Evolutionary conservation across 2,113 vertebrate species (phyloP).

Genomic region (Chaenocephalus aceratus): DNA sequence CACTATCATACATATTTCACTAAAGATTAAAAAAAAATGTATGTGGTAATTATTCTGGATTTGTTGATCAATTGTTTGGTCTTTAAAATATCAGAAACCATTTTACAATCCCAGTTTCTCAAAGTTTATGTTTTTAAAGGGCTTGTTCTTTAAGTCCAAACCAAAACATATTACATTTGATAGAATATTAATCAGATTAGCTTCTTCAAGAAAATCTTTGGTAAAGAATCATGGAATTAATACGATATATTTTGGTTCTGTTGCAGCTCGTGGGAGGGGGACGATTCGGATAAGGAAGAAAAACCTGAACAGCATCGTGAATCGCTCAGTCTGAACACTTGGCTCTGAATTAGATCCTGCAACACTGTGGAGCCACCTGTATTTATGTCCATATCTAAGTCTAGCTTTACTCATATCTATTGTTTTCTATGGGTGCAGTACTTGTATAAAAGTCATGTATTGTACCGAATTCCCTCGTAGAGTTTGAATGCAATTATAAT

Average conservation of each 20-base stretch:
- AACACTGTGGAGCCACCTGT: conserved; percentile 27
- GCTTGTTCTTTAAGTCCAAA: too few species aligned
- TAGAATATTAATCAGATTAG: too few species aligned
- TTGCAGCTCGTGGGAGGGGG: conserved; percentile 44
- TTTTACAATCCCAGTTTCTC: neutral
- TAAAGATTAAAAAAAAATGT: too few species aligned
- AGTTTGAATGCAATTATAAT: neutral
- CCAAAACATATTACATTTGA: too few species aligned
- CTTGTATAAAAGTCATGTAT: neutral
- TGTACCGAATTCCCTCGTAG: neutral
- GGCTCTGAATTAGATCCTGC: neutral
- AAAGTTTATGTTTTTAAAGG: too few species aligned
- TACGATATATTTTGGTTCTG: neutral
- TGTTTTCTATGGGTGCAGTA: neutral
- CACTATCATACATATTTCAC: too few species aligned
- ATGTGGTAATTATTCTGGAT: too few species aligned
- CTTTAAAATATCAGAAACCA: too few species aligned
- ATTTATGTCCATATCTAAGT: conserved; percentile 58
- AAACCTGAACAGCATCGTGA: conserved; percentile 62
- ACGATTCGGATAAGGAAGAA: conserved; percentile 79
- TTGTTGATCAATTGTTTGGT: too few species aligned
- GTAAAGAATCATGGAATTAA: neutral
- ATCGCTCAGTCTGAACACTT: conserved; percentile 40
- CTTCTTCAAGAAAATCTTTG: neutral
- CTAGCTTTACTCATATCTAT: conserved; percentile 9